These are phyloP conservation scores for Lasioglossum zephyrum DNA, from an alignment of 2,888 invertebrate genomes.

Conservation along the genomic window DNA sequence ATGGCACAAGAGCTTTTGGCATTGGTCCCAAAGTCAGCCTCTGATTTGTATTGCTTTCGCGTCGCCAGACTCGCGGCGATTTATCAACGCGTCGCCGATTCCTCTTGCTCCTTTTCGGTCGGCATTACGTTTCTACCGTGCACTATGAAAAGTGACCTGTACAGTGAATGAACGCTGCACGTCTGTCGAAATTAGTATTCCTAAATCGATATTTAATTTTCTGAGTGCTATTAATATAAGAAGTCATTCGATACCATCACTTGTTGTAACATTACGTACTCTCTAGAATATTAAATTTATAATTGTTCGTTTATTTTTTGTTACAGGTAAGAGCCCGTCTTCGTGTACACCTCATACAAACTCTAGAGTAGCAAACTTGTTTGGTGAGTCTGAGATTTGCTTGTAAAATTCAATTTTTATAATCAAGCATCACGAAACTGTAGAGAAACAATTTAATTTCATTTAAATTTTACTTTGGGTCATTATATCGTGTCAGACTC, in stretches of 20 bases:
- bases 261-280: not conserved
- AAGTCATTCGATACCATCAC: not conserved
- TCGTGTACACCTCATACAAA: not conserved
- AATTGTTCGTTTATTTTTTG: not conserved
- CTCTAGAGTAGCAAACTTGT: not conserved
- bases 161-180: not conserved
- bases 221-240: not conserved
- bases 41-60: slow-evolving; percentile 64
- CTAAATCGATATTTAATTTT: not conserved
- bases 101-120: not conserved
- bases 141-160: not conserved
- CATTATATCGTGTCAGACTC: not conserved
- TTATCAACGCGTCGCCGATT: slow-evolving; percentile 50
- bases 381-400: not conserved
- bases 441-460: too few species aligned
- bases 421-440: too few species aligned
- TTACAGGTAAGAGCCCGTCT: not conserved
- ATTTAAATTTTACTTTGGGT: too few species aligned
- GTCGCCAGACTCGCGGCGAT: slow-evolving; percentile 26
- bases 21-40: slow-evolving; percentile 67
- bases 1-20: slow-evolving; percentile 62
- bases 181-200: not conserved
- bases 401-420: too few species aligned
- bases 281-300: not conserved
- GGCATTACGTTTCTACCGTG: not conserved